A percentile compares a stretch with the other conserved stretches of the same genome.
Conservation (phyloP, 1,140 invertebrate genomes). For the Muscidifurax raptorellus region DNA sequence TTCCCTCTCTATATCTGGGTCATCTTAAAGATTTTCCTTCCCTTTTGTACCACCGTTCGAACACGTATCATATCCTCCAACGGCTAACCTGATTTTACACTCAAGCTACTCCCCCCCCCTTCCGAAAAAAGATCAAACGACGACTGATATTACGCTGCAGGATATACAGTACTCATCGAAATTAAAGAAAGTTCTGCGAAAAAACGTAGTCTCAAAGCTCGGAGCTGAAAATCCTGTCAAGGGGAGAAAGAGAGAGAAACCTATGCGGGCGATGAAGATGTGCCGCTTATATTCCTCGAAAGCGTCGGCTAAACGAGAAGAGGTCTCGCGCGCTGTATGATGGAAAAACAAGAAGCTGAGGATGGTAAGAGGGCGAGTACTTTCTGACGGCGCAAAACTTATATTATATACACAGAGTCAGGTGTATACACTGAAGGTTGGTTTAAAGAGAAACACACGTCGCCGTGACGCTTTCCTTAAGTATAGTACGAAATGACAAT, state of each 20-base stretch:
- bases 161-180: too few species aligned
- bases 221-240: too few species aligned
- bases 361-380: not conserved
- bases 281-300: not conserved
- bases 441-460: not conserved
- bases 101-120: too few species aligned
- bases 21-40: not conserved
- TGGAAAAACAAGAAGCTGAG: not conserved
- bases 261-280: too few species aligned
- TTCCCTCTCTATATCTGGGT: not conserved
- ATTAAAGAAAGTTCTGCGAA: too few species aligned
- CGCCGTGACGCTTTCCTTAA: not conserved
- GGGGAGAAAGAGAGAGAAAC: too few species aligned
- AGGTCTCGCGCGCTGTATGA: too few species aligned
- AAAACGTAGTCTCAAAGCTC: too few species aligned
- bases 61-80: too few species aligned
- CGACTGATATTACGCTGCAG: too few species aligned
- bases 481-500: not conserved
- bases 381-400: not conserved
- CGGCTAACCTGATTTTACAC: not conserved
- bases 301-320: not conserved
- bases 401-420: not conserved
- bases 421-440: not conserved
- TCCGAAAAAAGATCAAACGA: too few species aligned
- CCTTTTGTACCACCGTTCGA: too few species aligned